A percentile compares a stretch with the other conserved stretches of the same genome.
These are phyloP conservation scores for Chelidonichthys spinosus DNA, from an alignment of 2,797 vertebrate species.

Conservation along the genomic window DNA sequence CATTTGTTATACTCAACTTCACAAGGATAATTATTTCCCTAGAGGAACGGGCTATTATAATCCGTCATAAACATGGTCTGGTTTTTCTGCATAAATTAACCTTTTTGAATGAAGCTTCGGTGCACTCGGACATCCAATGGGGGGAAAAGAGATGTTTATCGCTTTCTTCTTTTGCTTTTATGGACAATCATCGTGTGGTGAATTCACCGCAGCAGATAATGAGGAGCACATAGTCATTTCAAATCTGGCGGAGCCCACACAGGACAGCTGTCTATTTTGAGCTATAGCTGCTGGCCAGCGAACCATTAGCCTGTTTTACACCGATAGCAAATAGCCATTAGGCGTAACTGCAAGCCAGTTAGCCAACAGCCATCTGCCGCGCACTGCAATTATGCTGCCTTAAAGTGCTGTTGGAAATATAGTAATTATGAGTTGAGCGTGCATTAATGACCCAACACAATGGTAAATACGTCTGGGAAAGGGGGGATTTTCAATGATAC, in stretches of 20 bases:
- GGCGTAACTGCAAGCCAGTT: constrained; percentile 73
- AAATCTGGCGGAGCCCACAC: constrained; percentile 61
- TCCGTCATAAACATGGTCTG: constrained; percentile 38
- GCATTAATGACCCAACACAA: constrained; percentile 70
- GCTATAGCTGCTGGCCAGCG: constrained; percentile 73
- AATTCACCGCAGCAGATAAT: constrained; percentile 63
- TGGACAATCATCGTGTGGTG: constrained; percentile 43
- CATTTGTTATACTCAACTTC: constrained; percentile 58
- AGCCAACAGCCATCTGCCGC: constrained; percentile 76
- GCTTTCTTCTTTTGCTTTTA: constrained; percentile 48
- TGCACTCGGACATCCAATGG: constrained; percentile 38
- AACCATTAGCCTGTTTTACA: constrained; percentile 81
- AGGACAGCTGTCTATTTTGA: constrained; percentile 78
- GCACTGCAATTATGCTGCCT: constrained; percentile 68
- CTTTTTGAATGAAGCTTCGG: constrained; percentile 47
- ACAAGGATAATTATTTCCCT: constrained; percentile 64
- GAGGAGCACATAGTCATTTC: constrained; percentile 60
- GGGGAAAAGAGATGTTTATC: constrained; percentile 15
- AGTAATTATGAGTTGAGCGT: constrained; percentile 73
- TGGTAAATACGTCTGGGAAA: constrained; percentile 52
- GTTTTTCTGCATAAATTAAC: constrained; percentile 56
- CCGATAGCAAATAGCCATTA: constrained; percentile 79
- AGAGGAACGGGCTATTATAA: constrained; percentile 52
- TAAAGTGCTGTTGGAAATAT: constrained; percentile 74
- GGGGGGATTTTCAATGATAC: constrained; percentile 49